Conservation (phyloP, 2,113 vertebrate species). For the Chlamydotis undulata region DNA sequence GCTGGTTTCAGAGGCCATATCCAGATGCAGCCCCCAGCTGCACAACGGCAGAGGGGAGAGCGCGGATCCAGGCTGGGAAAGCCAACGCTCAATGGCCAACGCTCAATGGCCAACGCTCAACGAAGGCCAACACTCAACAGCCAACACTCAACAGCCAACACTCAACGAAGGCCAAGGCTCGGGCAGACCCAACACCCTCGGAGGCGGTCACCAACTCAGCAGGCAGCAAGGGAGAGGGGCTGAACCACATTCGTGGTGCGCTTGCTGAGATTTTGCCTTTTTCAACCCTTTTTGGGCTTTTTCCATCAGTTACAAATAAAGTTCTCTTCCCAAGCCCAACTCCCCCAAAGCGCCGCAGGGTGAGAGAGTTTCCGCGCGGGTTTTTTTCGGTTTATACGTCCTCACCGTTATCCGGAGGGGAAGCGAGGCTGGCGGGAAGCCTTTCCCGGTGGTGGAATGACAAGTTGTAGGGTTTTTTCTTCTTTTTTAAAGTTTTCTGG, state of each 20-base stretch:
- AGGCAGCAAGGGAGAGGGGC: neutral
- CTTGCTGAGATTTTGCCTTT: neutral
- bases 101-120: no score
- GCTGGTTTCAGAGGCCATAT: fast-evolving
- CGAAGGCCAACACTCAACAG: no score
- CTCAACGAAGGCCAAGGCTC: neutral
- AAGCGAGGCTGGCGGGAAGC: no score
- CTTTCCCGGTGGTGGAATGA: no score
- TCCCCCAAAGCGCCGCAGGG: neutral
- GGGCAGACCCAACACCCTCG: fast-evolving
- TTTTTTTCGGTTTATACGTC: no score
- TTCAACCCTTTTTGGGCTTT: neutral
- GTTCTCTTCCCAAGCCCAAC: neutral
- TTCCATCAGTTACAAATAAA: neutral
- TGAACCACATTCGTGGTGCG: no score
- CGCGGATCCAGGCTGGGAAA: fast-evolving
- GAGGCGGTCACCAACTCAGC: neutral
- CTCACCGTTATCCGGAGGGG: no score
- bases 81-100: neutral
- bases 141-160: no score
- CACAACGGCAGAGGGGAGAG: neutral
- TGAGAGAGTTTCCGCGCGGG: fast-evolving
- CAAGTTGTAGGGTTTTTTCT: no score
- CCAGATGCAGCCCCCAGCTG: neutral
- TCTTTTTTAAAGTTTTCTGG: no score